Conservation (phyloP, 2,797 vertebrate species). For the Emydoidea blandingii region DNA sequence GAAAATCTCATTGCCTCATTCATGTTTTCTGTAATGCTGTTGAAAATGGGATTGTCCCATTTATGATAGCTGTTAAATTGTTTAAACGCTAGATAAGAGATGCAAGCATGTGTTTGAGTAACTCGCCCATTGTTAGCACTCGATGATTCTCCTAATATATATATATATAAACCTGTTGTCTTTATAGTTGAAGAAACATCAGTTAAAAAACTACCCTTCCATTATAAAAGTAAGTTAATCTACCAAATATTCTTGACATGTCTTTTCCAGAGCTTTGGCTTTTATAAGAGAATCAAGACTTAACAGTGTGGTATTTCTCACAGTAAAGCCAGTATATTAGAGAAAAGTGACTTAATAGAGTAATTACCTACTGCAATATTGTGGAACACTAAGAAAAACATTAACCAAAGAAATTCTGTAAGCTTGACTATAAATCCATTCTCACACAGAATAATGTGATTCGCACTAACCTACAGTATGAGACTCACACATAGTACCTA, state of each 20-base stretch:
- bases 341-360: not conserved
- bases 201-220: not conserved
- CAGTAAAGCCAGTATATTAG: not conserved
- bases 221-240: not conserved
- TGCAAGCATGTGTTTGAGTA: not conserved
- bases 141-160: not conserved
- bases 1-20: not conserved
- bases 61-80: not conserved
- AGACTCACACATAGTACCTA: too few relatives aligned
- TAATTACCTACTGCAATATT: not conserved
- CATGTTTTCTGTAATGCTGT: not conserved
- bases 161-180: not conserved
- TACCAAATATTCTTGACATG: not conserved
- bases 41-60: not conserved
- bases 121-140: not conserved
- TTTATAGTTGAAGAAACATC: constrained; percentile 17
- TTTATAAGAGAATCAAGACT: not conserved
- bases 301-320: not conserved
- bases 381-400: not conserved
- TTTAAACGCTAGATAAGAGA: not conserved
- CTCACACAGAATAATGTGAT: not conserved
- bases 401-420: not conserved
- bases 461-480: not conserved
- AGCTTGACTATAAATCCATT: not conserved
- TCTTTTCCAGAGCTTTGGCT: not conserved